Conservation (phyloP, 2,113 vertebrate genomes). For the Sinocyclocheilus anophthalmus region DNA sequence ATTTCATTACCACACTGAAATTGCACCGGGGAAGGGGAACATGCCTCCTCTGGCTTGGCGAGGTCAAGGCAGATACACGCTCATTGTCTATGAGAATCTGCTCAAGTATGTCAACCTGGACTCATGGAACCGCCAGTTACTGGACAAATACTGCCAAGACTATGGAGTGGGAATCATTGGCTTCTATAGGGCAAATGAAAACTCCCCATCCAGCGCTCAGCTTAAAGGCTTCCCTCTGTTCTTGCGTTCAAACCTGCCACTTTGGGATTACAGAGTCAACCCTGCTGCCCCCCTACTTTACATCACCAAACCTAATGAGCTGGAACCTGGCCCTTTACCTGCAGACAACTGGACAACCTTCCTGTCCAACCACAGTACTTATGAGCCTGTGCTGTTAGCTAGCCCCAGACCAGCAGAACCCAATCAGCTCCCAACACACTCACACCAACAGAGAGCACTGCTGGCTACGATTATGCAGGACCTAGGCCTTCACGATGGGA, state of each 20-base stretch:
- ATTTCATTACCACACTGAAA: constrained; percentile 86
- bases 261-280: constrained; percentile 86
- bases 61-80: constrained; percentile 79
- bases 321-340: constrained; percentile 85
- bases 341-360: constrained; percentile 90
- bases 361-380: constrained; percentile 88
- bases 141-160: constrained; percentile 88
- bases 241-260: constrained; percentile 83
- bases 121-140: constrained; percentile 84
- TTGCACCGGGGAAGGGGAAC: constrained; percentile 84
- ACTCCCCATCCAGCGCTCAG: constrained; percentile 83
- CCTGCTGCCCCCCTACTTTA: constrained; percentile 83
- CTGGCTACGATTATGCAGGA: constrained; percentile 87
- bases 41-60: constrained; percentile 86
- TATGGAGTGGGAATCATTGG: constrained; percentile 87
- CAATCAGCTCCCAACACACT: constrained; percentile 65
- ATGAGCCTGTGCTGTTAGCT: constrained; percentile 85
- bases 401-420: constrained; percentile 76
- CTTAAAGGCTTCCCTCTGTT: constrained; percentile 87
- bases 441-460: constrained; percentile 71
- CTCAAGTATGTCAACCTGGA: constrained; percentile 89
- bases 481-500: constrained; percentile 85
- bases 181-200: constrained; percentile 87
- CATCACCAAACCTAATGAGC: constrained; percentile 83
- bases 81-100: constrained; percentile 87